phyloP scores from a whole-genome alignment of 2,888 invertebrate genomes.

The Spilosoma lubricipeda region DNA sequence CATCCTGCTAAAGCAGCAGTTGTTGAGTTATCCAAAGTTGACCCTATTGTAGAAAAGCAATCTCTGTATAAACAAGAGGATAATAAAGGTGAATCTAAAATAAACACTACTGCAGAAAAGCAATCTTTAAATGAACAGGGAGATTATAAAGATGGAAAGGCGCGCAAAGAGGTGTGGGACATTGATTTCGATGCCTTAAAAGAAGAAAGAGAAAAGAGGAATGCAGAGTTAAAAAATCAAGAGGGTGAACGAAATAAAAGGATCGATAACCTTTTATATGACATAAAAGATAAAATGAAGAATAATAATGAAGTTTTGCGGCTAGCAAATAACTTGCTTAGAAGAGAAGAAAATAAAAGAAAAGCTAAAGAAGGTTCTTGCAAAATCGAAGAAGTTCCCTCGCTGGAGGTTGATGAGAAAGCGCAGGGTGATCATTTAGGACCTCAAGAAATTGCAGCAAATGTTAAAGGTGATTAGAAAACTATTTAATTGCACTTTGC shows the following conservation, averaged over 20 bases:
- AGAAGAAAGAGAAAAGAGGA: constrained; percentile 57
- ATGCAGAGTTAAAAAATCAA: constrained; percentile 60
- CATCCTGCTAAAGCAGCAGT: constrained; percentile 57
- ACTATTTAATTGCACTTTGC: background rate
- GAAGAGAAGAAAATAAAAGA: constrained; percentile 67
- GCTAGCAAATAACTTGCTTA: constrained; percentile 74
- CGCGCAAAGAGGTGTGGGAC: constrained; percentile 70
- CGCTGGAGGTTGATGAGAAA: constrained; percentile 57
- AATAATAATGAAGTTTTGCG: constrained; percentile 78
- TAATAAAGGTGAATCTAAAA: constrained; percentile 32
- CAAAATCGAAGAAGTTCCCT: constrained; percentile 50
- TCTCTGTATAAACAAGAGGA: constrained; percentile 23
- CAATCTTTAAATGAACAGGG: constrained; percentile 19
- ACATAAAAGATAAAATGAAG: constrained; percentile 81
- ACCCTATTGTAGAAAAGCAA: constrained; percentile 30
- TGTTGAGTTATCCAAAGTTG: constrained; percentile 17
- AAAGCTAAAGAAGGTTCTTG: constrained; percentile 48
- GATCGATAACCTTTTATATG: constrained; percentile 71
- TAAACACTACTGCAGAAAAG: background rate
- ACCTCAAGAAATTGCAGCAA: constrained; percentile 26
- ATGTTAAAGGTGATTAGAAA: constrained; percentile 16
- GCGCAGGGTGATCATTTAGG: constrained; percentile 70
- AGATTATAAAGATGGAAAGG: constrained; percentile 43
- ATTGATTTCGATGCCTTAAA: constrained; percentile 56
- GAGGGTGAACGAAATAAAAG: constrained; percentile 68